Evolutionary conservation across 30 jellyfish, hydroid and myxozoan genomes (phyloP).

Genomic region (Catostylus mosaicus): DNA sequence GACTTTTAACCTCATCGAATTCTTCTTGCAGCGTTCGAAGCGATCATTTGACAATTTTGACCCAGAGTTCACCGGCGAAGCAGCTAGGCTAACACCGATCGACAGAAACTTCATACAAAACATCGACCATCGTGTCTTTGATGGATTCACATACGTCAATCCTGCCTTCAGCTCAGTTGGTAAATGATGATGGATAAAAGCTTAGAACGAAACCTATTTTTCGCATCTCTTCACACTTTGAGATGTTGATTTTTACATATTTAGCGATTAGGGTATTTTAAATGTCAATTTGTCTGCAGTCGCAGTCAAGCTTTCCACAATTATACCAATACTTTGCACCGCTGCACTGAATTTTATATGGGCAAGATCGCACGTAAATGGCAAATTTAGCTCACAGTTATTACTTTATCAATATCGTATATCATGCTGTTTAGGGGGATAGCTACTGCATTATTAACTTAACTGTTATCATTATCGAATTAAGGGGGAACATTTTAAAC

Average conservation of each 20-base stretch:
- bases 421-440: too few relatives aligned
- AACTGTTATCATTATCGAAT: too few relatives aligned
- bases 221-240: neutral
- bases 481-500: too few relatives aligned
- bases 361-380: too few relatives aligned
- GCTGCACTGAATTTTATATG: too few relatives aligned
- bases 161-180: conserved; percentile 50
- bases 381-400: too few relatives aligned
- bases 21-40: conserved; percentile 78
- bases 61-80: conserved; percentile 98
- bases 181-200: neutral
- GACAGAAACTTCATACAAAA: conserved; percentile 92
- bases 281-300: too few relatives aligned
- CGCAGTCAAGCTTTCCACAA: too few relatives aligned
- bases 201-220: neutral
- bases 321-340: too few relatives aligned
- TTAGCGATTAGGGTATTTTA: neutral
- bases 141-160: conserved; percentile 90
- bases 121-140: conserved; percentile 97
- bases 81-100: conserved; percentile 96
- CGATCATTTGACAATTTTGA: conserved; percentile 97
- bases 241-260: conserved; percentile 4
- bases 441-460: too few relatives aligned
- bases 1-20: too few relatives aligned
- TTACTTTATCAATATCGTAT: too few relatives aligned